These are phyloP conservation scores for Marmota flaviventris DNA, from an alignment of 2,113 vertebrate genomes.

Conservation along the genomic window DNA sequence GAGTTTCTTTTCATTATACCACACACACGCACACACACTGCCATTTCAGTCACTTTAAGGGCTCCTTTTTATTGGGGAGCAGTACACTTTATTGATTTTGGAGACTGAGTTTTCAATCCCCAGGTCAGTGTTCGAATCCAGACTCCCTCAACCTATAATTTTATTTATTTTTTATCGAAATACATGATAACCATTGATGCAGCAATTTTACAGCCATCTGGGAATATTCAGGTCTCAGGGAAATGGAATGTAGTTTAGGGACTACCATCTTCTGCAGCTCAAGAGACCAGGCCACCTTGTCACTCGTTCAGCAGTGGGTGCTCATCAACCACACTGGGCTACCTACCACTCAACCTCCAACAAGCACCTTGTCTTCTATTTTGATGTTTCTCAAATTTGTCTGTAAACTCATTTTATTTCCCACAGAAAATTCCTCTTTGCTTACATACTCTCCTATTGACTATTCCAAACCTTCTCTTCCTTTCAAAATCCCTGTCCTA, in stretches of 20 bases:
- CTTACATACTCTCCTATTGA: not conserved
- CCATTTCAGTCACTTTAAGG: not conserved
- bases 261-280: not conserved
- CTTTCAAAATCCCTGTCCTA: not conserved
- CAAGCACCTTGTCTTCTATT: not conserved
- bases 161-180: not conserved
- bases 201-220: not conserved
- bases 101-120: not conserved
- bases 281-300: not conserved
- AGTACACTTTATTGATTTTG: not conserved
- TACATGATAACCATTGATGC: not conserved
- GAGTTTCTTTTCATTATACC: not conserved
- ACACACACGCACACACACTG: not conserved
- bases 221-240: not conserved
- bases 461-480: not conserved
- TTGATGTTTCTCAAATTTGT: not conserved
- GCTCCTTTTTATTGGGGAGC: not conserved
- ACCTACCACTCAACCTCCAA: not conserved
- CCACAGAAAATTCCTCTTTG: not conserved
- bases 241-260: not conserved
- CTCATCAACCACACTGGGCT: not conserved
- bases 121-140: not conserved
- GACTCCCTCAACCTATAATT: not conserved
- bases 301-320: not conserved
- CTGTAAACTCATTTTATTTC: not conserved